These are phyloP conservation scores for Pedetes capensis DNA, from an alignment of 2,113 vertebrate species.

Conservation along the genomic window DNA sequence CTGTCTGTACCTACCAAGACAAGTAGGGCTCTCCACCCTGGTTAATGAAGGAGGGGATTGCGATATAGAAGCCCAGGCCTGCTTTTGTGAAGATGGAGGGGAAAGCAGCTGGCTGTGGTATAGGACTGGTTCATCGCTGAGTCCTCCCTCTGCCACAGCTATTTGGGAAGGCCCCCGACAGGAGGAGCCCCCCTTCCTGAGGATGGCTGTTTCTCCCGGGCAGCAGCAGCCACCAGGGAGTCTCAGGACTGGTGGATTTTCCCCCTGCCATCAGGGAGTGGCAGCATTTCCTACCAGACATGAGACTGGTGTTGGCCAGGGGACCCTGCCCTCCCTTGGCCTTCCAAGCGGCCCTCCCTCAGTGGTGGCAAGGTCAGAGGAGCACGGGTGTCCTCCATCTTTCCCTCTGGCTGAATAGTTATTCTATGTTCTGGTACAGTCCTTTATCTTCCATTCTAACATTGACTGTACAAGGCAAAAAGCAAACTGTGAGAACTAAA, in stretches of 20 bases:
- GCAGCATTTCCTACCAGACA: not conserved
- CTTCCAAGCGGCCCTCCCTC: not conserved
- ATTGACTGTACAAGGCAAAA: not conserved
- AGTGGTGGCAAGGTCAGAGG: no score
- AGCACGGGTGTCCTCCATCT: not conserved
- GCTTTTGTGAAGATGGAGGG: no score
- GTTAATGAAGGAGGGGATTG: not conserved
- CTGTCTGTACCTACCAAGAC: not conserved
- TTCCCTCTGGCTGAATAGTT: not conserved
- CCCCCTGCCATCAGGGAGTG: not conserved
- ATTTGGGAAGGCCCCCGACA: fast-evolving
- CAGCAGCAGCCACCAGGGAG: not conserved
- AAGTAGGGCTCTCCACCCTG: not conserved
- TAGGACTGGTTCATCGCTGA: not conserved
- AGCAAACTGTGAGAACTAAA: not conserved
- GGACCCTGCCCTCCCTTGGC: not conserved
- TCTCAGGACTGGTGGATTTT: not conserved
- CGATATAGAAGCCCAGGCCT: not conserved
- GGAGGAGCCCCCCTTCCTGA: not conserved
- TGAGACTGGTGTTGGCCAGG: not conserved
- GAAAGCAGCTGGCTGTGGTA: no score
- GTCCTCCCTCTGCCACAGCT: not conserved
- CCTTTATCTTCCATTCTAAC: not conserved
- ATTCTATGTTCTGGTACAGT: not conserved
- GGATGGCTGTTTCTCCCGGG: not conserved